Evolutionary conservation across 1,140 invertebrate species (phyloP).

Genomic region (Aphis gossypii): DNA sequence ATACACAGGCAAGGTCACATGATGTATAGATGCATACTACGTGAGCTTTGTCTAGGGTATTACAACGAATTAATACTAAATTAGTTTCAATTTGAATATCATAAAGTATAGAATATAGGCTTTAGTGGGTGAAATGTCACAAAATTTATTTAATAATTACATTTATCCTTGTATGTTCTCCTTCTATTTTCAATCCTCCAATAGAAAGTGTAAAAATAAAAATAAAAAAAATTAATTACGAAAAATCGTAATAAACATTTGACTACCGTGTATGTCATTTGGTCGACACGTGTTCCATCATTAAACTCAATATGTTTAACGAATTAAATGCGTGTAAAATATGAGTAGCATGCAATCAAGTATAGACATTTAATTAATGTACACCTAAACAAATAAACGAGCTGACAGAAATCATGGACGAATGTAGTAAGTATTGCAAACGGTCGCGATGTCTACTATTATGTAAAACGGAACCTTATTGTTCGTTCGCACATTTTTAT

Average conservation of each 20-base stretch:
- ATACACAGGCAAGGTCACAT: background rate
- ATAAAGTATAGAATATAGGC: background rate
- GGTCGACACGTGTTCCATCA: conserved; percentile 8
- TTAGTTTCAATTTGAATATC: too few relatives aligned
- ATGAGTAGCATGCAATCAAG: background rate
- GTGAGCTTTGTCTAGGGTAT: too few relatives aligned
- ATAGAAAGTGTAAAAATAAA: background rate
- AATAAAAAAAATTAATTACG: background rate
- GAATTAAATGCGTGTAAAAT: background rate
- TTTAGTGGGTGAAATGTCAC: background rate
- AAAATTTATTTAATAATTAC: background rate
- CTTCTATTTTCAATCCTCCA: background rate
- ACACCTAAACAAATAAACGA: conserved; percentile 33
- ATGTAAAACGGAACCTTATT: background rate
- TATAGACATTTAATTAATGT: background rate
- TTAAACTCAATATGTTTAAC: background rate
- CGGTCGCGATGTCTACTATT: background rate
- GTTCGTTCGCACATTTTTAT: background rate
- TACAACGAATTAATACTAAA: too few relatives aligned
- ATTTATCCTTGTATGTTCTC: background rate
- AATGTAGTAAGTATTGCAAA: background rate
- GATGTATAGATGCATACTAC: too few relatives aligned
- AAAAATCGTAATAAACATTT: background rate
- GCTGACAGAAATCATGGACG: conserved; percentile 25
- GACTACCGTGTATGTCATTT: background rate